phyloP scores from a whole-genome alignment of 2,888 invertebrate genomes.

The Tenthredo notha region DNA sequence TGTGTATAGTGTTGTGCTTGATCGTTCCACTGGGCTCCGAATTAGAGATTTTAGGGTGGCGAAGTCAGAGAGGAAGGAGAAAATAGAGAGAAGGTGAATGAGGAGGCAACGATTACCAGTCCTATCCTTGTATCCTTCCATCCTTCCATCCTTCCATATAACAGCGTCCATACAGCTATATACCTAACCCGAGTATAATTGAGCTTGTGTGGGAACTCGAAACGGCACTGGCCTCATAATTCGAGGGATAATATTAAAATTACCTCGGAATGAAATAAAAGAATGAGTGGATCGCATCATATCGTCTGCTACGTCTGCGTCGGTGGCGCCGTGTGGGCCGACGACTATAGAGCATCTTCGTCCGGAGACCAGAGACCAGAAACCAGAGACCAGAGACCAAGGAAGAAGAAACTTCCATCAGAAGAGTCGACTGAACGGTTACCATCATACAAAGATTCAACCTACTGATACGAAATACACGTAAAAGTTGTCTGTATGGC shows the following conservation, averaged over 20 bases:
- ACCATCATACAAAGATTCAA: neutral
- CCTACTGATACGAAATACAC: neutral
- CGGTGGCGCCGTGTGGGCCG: constrained; percentile 53
- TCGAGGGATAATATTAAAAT: constrained; percentile 76
- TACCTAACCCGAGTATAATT: constrained; percentile 26
- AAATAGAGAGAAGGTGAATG: constrained; percentile 42
- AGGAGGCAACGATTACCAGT: constrained; percentile 43
- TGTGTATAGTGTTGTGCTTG: neutral
- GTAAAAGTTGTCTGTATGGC: neutral
- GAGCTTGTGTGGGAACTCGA: constrained; percentile 50
- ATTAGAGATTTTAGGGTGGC: constrained; percentile 40
- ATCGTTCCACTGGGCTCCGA: neutral
- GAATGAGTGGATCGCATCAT: constrained; percentile 61
- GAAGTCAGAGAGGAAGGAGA: constrained; percentile 32
- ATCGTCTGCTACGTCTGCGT: constrained; percentile 57
- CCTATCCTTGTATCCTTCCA: constrained; percentile 31
- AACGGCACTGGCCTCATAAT: constrained; percentile 63
- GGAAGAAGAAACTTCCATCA: constrained; percentile 8
- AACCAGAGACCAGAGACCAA: neutral
- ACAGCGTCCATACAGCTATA: neutral
- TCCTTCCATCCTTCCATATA: constrained; percentile 24
- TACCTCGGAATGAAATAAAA: constrained; percentile 73
- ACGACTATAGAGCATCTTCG: neutral
- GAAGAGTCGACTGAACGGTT: neutral
- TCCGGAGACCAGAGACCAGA: neutral